phyloP scores from a whole-genome alignment of 2,888 invertebrate species.

The Embidobia sp. region DNA sequence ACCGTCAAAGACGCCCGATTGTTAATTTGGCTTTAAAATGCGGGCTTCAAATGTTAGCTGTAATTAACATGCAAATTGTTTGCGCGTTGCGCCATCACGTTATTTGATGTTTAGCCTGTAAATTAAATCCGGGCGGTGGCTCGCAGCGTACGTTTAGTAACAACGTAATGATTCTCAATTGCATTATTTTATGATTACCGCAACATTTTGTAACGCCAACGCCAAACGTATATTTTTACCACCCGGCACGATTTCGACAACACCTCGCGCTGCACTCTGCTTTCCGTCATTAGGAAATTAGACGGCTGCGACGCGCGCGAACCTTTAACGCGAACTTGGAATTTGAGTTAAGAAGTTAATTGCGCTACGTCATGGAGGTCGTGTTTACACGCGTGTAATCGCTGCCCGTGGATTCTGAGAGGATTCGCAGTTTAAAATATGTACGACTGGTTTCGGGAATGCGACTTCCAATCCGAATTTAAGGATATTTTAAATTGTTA shows the following conservation, averaged over 20 bases:
- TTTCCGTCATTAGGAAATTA: conserved; percentile 50
- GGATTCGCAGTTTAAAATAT: no score
- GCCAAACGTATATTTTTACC: conserved; percentile 36
- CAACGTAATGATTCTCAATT: conserved; percentile 35
- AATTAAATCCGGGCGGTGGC: conserved; percentile 25
- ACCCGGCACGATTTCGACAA: conserved; percentile 31
- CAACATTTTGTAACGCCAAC: conserved; percentile 40
- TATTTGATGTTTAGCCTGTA: conserved; percentile 35
- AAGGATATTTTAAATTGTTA: no score
- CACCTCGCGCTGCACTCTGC: conserved; percentile 16
- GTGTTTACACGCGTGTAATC: no score
- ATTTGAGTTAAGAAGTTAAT: no score
- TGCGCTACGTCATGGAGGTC: no score
- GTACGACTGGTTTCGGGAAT: no score
- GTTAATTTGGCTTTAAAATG: no score
- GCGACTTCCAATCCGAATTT: no score
- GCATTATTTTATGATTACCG: conserved; percentile 39
- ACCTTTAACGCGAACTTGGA: conserved; percentile 13
- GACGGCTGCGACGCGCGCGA: conserved; percentile 16
- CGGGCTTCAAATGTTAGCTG: no score
- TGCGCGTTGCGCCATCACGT: conserved; percentile 15
- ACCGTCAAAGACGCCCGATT: no score
- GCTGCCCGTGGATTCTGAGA: no score
- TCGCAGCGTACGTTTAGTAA: conserved; percentile 21
- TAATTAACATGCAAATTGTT: conserved; percentile 39